A percentile compares a stretch with the other conserved stretches of the same genome.
phyloP scores from a whole-genome alignment of 2,888 invertebrate species.

The Prenolepis imparis region DNA sequence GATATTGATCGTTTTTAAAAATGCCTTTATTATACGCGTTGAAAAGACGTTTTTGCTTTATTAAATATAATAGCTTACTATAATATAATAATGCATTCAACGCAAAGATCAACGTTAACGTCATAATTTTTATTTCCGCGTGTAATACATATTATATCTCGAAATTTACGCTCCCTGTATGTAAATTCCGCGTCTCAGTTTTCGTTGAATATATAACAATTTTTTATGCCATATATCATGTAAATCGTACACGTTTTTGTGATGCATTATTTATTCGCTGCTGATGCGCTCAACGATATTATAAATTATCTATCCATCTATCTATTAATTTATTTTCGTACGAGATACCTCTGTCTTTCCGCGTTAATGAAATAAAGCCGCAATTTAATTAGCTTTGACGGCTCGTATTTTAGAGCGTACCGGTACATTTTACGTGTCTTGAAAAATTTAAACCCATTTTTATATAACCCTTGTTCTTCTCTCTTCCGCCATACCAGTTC shows the following conservation, averaged over 20 bases:
- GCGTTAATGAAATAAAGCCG: not conserved
- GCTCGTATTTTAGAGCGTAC: not conserved
- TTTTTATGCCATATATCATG: slow-evolving; percentile 26
- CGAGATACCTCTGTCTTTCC: not conserved
- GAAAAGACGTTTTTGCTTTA: slow-evolving; percentile 21
- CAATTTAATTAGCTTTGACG: not conserved
- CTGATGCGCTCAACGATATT: slow-evolving; percentile 20
- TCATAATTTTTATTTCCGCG: slow-evolving; percentile 28
- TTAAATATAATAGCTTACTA: slow-evolving; percentile 11
- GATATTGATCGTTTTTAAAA: slow-evolving; percentile 18
- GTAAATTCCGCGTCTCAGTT: slow-evolving; percentile 6
- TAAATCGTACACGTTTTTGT: not conserved
- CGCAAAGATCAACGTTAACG: slow-evolving; percentile 20
- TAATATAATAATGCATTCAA: slow-evolving; percentile 26
- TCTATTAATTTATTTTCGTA: slow-evolving; percentile 13
- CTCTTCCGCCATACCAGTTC: slow-evolving; percentile 9
- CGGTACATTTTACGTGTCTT: not conserved
- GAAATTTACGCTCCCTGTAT: slow-evolving; percentile 2
- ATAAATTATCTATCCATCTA: slow-evolving; percentile 27
- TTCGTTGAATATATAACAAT: slow-evolving; percentile 34
- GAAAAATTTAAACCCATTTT: slow-evolving; percentile 20
- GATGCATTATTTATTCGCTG: slow-evolving; percentile 12
- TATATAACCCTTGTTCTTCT: not conserved
- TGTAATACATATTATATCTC: slow-evolving; percentile 11
- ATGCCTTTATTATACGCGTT: not conserved